Percentiles rank a stretch among this genome's conserved stretches.
Evolutionary conservation across 2,113 vertebrate species (phyloP).

Genomic region (Siniperca chuatsi): DNA sequence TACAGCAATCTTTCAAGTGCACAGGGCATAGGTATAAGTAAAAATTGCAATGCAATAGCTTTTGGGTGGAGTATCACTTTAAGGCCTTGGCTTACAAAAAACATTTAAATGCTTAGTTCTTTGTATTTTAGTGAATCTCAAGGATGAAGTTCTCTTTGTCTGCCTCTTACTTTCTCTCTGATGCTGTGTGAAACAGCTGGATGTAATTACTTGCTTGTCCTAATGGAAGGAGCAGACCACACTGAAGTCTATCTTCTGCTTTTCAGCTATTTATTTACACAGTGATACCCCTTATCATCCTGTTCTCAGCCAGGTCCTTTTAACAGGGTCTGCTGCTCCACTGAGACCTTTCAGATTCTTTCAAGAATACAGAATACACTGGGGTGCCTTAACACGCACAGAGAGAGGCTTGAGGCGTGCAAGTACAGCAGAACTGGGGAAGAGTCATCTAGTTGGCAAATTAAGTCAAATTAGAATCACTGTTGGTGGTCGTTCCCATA

Average conservation of each 20-base stretch:
- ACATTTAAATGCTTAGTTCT: not conserved
- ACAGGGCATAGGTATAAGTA: not conserved
- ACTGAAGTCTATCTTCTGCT: conserved; percentile 72
- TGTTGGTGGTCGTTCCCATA: conserved; percentile 59
- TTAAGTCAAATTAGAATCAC: conserved; percentile 49
- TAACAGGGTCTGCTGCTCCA: conserved; percentile 30
- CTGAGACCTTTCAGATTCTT: conserved; percentile 45
- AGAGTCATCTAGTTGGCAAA: conserved; percentile 43
- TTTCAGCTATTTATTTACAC: conserved; percentile 78
- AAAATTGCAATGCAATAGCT: not conserved
- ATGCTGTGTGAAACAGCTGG: conserved; percentile 75
- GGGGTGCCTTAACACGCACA: conserved; percentile 46
- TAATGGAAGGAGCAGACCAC: conserved; percentile 78
- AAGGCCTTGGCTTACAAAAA: conserved; percentile 6
- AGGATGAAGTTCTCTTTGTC: conserved; percentile 32
- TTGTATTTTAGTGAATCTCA: not conserved
- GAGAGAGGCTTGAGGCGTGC: conserved; percentile 14
- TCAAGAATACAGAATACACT: conserved; percentile 53
- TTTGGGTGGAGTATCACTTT: not conserved
- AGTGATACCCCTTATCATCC: conserved; percentile 72
- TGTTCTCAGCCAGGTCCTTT: conserved; percentile 63
- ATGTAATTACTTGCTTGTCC: conserved; percentile 73
- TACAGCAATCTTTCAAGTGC: not conserved
- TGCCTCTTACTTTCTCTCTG: conserved; percentile 32
- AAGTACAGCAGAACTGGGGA: conserved; percentile 8